Conservation (phyloP, 2,888 invertebrate genomes). For the Brachyptera risi region DNA sequence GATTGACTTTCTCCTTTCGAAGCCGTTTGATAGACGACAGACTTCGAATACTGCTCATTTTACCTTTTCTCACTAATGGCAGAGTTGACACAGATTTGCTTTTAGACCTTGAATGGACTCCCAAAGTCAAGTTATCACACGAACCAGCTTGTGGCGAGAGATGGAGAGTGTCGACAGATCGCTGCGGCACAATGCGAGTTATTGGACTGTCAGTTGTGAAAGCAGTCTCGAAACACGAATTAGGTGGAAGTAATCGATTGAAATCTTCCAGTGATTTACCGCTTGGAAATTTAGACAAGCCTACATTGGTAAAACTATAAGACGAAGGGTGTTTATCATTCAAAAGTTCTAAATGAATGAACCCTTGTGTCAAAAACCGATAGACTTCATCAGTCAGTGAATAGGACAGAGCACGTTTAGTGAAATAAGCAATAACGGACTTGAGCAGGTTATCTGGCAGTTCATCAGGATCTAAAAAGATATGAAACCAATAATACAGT, state of each 20-base stretch:
- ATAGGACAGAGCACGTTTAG: not conserved
- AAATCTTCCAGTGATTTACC: no score
- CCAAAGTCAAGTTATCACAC: not conserved
- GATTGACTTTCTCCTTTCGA: not conserved
- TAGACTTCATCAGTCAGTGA: not conserved
- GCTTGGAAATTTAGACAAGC: not conserved
- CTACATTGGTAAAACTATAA: no score
- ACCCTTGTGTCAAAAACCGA: conserved; percentile 1
- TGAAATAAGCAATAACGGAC: not conserved
- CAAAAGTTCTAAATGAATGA: not conserved
- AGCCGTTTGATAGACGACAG: not conserved
- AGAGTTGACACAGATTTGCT: no score
- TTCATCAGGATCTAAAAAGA: not conserved
- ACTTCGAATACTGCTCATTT: not conserved
- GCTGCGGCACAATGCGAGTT: conserved; percentile 41
- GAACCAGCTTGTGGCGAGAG: conserved; percentile 10
- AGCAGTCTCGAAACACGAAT: conserved; percentile 42
- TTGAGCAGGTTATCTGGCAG: not conserved
- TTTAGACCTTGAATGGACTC: not conserved
- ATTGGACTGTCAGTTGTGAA: conserved; percentile 42
- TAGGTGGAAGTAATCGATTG: no score
- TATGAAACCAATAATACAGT: no score
- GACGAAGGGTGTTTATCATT: not conserved
- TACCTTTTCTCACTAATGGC: conserved; percentile 4
- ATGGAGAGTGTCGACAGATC: conserved; percentile 37